Percentiles rank a stretch among this genome's conserved stretches.
Evolutionary conservation across 2,888 invertebrate species (phyloP).

Genomic region (Brassicogethes aeneus): DNA sequence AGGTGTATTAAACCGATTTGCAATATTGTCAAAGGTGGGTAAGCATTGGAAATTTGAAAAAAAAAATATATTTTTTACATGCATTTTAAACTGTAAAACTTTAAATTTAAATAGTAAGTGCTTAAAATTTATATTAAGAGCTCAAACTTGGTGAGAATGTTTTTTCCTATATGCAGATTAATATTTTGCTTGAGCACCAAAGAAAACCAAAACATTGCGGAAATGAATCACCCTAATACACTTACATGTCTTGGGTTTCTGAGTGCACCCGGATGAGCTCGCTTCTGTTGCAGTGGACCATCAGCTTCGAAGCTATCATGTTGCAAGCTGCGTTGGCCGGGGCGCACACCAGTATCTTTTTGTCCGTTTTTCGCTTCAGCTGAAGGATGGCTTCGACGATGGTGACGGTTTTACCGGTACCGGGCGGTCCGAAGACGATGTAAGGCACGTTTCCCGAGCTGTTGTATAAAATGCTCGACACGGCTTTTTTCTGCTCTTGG

Average conservation of each 20-base stretch:
- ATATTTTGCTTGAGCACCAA: no score
- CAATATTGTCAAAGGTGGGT: no score
- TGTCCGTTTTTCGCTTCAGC: constrained; percentile 30
- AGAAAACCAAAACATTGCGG: no score
- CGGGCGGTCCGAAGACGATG: constrained; percentile 81
- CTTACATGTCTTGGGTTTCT: constrained; percentile 33
- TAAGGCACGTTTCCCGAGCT: constrained; percentile 61
- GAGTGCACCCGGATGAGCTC: constrained; percentile 44
- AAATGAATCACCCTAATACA: no score
- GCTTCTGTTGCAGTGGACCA: constrained; percentile 22
- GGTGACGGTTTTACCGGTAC: constrained; percentile 68
- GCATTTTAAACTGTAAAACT: no score
- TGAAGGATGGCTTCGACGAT: constrained; percentile 61
- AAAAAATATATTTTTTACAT: no score
- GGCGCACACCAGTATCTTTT: constrained; percentile 53
- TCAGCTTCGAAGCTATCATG: constrained; percentile 45
- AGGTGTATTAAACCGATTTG: no score
- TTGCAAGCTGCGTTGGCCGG: constrained; percentile 68
- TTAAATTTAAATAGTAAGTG: no score
- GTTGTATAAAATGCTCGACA: constrained; percentile 55
- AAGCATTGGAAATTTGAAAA: no score
- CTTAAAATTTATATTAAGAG: no score
- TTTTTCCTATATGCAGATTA: no score
- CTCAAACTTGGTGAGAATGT: no score
- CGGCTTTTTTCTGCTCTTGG: constrained; percentile 54